These are phyloP conservation scores for Catocala sponsa DNA, from an alignment of 2,888 invertebrate genomes.

Conservation along the genomic window DNA sequence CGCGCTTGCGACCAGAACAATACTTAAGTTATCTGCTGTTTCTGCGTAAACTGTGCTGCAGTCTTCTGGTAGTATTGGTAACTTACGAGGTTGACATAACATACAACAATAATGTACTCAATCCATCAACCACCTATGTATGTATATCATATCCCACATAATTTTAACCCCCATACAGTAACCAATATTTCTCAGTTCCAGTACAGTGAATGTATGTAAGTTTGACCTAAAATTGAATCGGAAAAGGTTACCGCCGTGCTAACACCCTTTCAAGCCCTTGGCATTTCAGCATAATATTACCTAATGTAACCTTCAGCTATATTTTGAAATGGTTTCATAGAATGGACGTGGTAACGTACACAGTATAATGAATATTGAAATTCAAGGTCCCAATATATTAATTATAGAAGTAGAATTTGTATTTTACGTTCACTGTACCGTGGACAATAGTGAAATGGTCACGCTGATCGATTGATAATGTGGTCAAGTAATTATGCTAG, in stretches of 20 bases:
- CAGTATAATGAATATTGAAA: slow-evolving; percentile 28
- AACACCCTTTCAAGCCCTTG: slow-evolving; percentile 58
- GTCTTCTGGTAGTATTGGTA: no score
- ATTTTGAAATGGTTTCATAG: slow-evolving; percentile 20
- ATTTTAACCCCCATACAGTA: no score
- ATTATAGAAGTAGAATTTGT: not conserved
- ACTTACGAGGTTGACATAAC: no score
- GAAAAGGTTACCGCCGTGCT: slow-evolving; percentile 55
- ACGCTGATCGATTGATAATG: no score
- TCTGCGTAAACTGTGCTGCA: no score
- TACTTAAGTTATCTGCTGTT: no score
- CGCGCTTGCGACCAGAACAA: no score
- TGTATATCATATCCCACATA: no score
- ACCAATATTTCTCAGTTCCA: not conserved
- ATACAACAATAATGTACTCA: no score
- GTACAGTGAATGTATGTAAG: not conserved
- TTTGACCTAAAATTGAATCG: slow-evolving; percentile 25
- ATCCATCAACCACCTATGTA: no score
- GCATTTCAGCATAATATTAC: slow-evolving; percentile 62
- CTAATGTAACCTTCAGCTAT: slow-evolving; percentile 36
- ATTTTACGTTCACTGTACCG: not conserved
- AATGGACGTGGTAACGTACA: slow-evolving; percentile 28
- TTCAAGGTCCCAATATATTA: slow-evolving; percentile 21
- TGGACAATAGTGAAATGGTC: no score
- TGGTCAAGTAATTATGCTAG: no score